Evolutionary conservation across 2,113 vertebrate species (phyloP), one percentile per base, ranked within the genome.

Genomic region (Marcusenius ussheri): DNA sequence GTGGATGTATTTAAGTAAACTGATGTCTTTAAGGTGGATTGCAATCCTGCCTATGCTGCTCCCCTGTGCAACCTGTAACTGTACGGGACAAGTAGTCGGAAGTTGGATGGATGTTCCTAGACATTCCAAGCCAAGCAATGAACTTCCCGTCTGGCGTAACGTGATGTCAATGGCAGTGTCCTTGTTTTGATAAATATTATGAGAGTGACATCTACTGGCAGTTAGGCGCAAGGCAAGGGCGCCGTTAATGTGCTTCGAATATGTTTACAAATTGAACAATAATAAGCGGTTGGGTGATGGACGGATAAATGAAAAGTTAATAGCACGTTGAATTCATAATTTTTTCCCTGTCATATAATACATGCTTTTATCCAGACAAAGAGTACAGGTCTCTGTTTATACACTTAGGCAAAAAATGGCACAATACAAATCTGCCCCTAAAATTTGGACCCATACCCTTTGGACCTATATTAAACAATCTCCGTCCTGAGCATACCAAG

Each of bases 131-230:
- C 7, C 74, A 42, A 80, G 35, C 74, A 80, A 42, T 80, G 15
- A 42, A 80, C 13, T 35, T 80, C 35, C 13, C 1, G 15, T 21
- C 17, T 80, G 27, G 74, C 42, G 74, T 80, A 80, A 80, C 35
- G 74, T 80, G 31, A 80, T 19, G 17, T 80, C 31, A 42, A 80
- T 80, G 74, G 74, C 27, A 70, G 74, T 11, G 74, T 42, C 35
- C 35, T 42, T 5, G 31, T 80, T 15, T 80, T 42, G 15, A 80
- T 42, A 80, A n/a, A 15, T 47, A 47, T 45, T n/a, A 47, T 84
- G 45, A 84, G 83, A 47, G 83, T 47, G 83, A 84, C 83, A 84
- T 47, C 83, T 84, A 47, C 83, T 84, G 83, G 83, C 83, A 46
- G 39, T 47, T 24, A 47, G 45, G 21, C 24, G 21, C 15, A 84